Evolutionary conservation across 1,140 invertebrate genomes (phyloP), one percentile per base, ranked within the genome.

Genomic region (Proales similis): DNA sequence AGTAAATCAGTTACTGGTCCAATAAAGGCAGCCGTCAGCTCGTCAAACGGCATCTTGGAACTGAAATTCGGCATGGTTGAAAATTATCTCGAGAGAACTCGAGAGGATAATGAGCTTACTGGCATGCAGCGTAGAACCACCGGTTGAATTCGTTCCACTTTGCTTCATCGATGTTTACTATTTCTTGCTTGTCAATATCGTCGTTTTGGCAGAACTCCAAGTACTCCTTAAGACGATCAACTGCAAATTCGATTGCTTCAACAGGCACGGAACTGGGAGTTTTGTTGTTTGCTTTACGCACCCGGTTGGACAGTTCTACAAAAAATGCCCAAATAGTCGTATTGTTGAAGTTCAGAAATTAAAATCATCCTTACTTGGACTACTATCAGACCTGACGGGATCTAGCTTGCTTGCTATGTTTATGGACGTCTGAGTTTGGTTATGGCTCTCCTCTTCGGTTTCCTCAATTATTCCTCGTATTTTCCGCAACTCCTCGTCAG

Each of bases 71-170:
- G n/a, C 12, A 33, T 12, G 32, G 22, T 9, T 29, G 24, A 47
- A 12, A 17, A 2, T 48, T 27, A 32, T 48, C 17, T 17, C 4
- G n/a, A 39, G 9, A 36, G 33, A 36, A 9, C 9, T 36, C 9
- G 9, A 36, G 14, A 9, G 9, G 9, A 36, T 9, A 9, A 4
- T 22, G 26, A 3, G 7, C 24, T 32, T 46, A 61, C 57, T 61
- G 57, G 17, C 39, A 61, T n/a, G 57, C 57, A 38, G 42, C 42
- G 47, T 61, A 61, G 38, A 61, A 61, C 39, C 39, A 45, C 22
- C 81, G 81, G 9, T 90, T 80, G 68, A 90, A 88, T 67, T 85
- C 82, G 65, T 88, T 85, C 88, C 88, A 90, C 70, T 90, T 85
- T 65, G 85, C 82, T 19, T 61, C 57, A n/a, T 38, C 17, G 2